Conservation (phyloP, 2,888 invertebrate species). For the Drosophila ezoana region DNA sequence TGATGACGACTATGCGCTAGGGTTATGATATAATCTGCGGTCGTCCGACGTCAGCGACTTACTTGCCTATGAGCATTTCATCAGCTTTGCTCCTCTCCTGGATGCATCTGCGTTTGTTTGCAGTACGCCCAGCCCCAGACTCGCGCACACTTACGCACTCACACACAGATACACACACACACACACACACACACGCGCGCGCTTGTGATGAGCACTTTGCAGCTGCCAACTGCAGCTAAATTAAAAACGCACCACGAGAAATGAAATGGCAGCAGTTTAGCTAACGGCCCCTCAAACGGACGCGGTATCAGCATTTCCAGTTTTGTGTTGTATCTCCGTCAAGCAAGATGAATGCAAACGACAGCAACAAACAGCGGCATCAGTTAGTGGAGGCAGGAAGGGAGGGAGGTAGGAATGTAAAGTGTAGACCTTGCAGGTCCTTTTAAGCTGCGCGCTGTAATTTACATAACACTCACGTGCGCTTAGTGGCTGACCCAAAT, state of each 20-base stretch:
- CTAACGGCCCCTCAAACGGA: constrained; percentile 61
- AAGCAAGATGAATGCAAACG: constrained; percentile 52
- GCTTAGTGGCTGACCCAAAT: constrained; percentile 79
- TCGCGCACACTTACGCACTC: constrained; percentile 18
- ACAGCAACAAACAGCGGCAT: constrained; percentile 13
- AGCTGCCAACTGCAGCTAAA: constrained; percentile 72
- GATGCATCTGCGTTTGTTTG: constrained; percentile 52
- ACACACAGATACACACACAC: constrained; percentile 4
- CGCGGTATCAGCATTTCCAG: constrained; percentile 59
- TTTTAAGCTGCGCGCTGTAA: constrained; percentile 60
- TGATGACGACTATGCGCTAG: constrained; percentile 52
- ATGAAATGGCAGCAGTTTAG: constrained; percentile 59
- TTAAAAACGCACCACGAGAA: constrained; percentile 65
- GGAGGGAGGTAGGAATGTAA: background rate
- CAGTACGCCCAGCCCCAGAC: constrained; percentile 10
- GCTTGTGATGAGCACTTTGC: constrained; percentile 47
- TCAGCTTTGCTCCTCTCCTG: constrained; percentile 39
- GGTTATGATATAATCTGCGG: constrained; percentile 82
- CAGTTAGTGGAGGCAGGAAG: background rate
- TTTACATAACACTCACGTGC: constrained; percentile 80
- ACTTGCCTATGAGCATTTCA: constrained; percentile 55
- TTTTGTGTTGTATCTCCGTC: constrained; percentile 23
- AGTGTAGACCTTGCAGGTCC: constrained; percentile 56
- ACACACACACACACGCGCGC: constrained; percentile 4
- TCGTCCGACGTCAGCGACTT: constrained; percentile 56